These are phyloP conservation scores for Chaetodon auriga DNA, from an alignment of 2,113 vertebrate genomes.

Conservation along the genomic window DNA sequence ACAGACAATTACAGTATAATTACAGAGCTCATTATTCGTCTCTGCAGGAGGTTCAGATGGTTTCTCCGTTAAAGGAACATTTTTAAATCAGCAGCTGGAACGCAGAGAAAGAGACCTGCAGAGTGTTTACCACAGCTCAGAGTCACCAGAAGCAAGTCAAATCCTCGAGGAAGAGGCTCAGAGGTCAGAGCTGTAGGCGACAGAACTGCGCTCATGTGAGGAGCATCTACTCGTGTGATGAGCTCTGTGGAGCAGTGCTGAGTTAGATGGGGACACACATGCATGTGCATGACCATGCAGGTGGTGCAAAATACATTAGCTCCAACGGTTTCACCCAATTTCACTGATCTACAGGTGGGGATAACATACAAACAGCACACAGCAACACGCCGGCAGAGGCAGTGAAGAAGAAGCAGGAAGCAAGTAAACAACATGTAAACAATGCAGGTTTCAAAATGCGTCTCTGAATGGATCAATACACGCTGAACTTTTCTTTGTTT, in stretches of 20 bases:
- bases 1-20: constrained; percentile 52
- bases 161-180: not conserved
- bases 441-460: not conserved
- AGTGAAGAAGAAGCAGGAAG: not conserved
- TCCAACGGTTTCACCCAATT: not conserved
- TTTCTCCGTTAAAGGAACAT: constrained; percentile 10
- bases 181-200: not conserved
- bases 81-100: constrained; percentile 33
- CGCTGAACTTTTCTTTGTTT: no score
- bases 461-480: no score
- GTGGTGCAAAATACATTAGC: not conserved
- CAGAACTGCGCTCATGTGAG: not conserved
- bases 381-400: not conserved
- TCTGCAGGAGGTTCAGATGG: constrained; percentile 45
- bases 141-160: not conserved
- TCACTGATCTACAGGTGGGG: not conserved
- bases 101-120: not conserved
- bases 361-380: not conserved
- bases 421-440: not conserved
- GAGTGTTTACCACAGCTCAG: not conserved
- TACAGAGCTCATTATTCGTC: constrained; percentile 54
- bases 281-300: not conserved
- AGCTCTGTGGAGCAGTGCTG: not conserved
- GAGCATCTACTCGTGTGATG: not conserved
- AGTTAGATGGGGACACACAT: not conserved